Evolutionary conservation across 2,113 vertebrate genomes (phyloP).

Genomic region (Thomomys bottae): DNA sequence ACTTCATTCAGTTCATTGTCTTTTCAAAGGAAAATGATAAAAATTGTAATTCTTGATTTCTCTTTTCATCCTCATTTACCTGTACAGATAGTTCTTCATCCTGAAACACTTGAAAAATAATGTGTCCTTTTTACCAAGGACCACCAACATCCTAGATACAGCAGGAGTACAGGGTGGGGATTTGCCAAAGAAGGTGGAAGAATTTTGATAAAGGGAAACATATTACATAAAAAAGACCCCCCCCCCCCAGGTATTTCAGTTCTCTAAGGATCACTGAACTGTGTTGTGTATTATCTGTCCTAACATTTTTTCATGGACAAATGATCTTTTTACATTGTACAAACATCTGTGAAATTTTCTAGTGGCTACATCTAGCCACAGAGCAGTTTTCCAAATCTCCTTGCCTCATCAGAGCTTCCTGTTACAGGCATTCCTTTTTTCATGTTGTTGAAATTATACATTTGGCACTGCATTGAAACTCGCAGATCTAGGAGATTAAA

Average conservation of each 20-base stretch:
- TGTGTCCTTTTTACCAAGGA: background rate
- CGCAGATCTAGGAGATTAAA: background rate
- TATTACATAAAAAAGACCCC: background rate
- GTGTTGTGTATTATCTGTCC: background rate
- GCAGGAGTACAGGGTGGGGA: fast-evolving
- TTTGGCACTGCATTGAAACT: background rate
- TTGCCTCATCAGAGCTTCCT: background rate
- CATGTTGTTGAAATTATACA: background rate
- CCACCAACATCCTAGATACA: background rate
- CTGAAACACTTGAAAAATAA: background rate
- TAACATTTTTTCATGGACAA: background rate
- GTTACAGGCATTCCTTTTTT: background rate
- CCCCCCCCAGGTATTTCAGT: too few relatives aligned
- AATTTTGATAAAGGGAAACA: background rate
- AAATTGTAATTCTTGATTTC: background rate
- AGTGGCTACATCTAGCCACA: background rate
- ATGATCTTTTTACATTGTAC: too few relatives aligned
- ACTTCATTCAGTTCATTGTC: background rate
- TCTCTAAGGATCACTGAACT: background rate
- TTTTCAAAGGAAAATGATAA: slow-evolving; percentile 26
- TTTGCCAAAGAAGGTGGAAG: background rate
- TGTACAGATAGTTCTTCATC: background rate
- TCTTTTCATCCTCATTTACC: background rate
- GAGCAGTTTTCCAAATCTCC: background rate
- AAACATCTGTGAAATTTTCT: background rate